Base-by-base conservation (phyloP, 2,888 invertebrate species). In the Sinopyrophorus schimmeli region DNA sequence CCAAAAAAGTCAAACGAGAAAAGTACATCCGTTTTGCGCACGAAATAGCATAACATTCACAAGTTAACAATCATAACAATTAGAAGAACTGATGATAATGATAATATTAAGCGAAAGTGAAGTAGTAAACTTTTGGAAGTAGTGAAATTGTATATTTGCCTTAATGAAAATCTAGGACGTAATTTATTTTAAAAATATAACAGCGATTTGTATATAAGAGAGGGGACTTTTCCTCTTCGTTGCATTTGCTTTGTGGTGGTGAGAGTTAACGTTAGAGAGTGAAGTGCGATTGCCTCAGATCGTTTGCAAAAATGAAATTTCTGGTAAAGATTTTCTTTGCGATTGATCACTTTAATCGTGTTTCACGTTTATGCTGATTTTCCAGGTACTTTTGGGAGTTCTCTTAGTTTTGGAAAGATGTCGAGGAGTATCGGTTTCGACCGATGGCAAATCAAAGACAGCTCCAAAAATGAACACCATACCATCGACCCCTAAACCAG, bases 51-150 rank as follows among this genome's bases (percentile, higher is more conserved):
- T n/a, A n/a, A n/a, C n/a, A n/a, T n/a, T n/a, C n/a, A n/a, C n/a
- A n/a, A n/a, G n/a, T n/a, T n/a, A n/a, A n/a, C n/a, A n/a, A n/a
- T n/a, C n/a, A n/a, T n/a, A n/a, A n/a, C n/a, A n/a, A n/a, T n/a
- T n/a, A n/a, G n/a, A n/a, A n/a, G n/a, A n/a, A 28, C 38, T 44
- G 52, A 54, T 49, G 51, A 34, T 42, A 57, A 47, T 47, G 24
- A 38, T 51, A 57, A 57, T 53, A 52, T 54, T 50, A 47, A 57
- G 60, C 58, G 60, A 60, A 60, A 60, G 58, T 60, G 51, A 39
- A 26, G 39, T 27, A 34, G 50, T n/a, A n/a, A n/a, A n/a, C n/a
- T 44, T 49, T 35, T 23, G 24, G 48, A 11, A 46, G 35, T 38
- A 57, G 60, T 55, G 57, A 57, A 60, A 57, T 53, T 54, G 48